phyloP scores from a whole-genome alignment of 1,140 invertebrate species.

The Periplaneta americana region DNA sequence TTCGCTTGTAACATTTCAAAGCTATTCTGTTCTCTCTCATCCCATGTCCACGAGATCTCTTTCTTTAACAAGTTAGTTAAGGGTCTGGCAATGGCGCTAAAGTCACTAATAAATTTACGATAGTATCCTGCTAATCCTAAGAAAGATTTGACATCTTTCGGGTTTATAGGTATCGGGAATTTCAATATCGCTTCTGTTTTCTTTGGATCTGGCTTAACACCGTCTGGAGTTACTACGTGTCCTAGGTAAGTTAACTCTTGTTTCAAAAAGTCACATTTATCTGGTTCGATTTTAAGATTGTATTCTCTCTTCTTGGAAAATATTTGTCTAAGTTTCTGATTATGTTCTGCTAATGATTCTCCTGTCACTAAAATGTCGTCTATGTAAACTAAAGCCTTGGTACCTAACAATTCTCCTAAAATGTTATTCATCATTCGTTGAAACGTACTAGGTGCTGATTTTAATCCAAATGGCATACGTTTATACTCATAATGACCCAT shows the following conservation, averaged over 20 bases:
- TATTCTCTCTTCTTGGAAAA: conserved; percentile 32
- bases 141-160: conserved; percentile 24
- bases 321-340: conserved; percentile 28
- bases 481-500: conserved; percentile 35
- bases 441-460: too few species aligned
- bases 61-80: conserved; percentile 32
- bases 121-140: conserved; percentile 40
- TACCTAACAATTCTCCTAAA: conserved; percentile 29
- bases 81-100: conserved; percentile 31
- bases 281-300: conserved; percentile 39
- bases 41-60: conserved; percentile 28
- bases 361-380: conserved; percentile 39
- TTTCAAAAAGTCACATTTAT: conserved; percentile 41
- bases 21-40: conserved; percentile 17
- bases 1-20: too few species aligned
- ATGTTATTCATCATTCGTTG: too few species aligned
- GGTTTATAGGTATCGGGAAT: background rate
- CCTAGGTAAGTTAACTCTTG: conserved; percentile 40
- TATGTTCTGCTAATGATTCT: conserved; percentile 31
- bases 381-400: conserved; percentile 34
- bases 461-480: too few species aligned
- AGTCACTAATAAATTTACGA: conserved; percentile 35
- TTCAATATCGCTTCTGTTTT: conserved; percentile 29
- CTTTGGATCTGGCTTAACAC: conserved; percentile 36
- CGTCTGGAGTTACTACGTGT: conserved; percentile 34